Conservation (phyloP, 2,888 invertebrate species). For the Dicranocentrus wangi region DNA sequence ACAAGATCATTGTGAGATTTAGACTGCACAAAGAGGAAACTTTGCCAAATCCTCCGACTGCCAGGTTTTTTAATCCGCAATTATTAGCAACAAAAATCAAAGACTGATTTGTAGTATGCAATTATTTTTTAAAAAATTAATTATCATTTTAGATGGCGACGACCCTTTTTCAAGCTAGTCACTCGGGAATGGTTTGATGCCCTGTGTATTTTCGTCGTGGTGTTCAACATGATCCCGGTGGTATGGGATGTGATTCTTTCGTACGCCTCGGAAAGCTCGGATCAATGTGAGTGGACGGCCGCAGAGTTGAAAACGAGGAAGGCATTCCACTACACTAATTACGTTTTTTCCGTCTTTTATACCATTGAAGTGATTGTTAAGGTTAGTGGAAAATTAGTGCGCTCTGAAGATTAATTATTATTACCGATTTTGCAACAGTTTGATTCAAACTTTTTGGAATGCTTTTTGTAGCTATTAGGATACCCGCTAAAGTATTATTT, state of each 20-base stretch:
- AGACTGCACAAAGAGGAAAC: constrained; percentile 35
- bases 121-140: too few relatives aligned
- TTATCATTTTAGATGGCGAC: constrained; percentile 35
- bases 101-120: too few relatives aligned
- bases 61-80: too few relatives aligned
- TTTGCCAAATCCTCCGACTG: constrained; percentile 25
- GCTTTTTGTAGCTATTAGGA: constrained; percentile 58
- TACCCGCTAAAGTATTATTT: constrained; percentile 52
- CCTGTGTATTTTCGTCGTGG: constrained; percentile 65
- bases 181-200: constrained; percentile 76
- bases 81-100: too few relatives aligned
- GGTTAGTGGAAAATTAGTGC: too few relatives aligned
- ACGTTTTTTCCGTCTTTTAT: constrained; percentile 57
- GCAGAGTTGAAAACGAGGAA: neutral
- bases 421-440: too few relatives aligned
- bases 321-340: constrained; percentile 50
- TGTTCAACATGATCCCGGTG: constrained; percentile 70
- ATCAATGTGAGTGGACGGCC: constrained; percentile 41
- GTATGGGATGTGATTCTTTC: constrained; percentile 75
- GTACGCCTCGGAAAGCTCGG: neutral
- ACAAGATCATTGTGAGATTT: constrained; percentile 73
- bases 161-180: constrained; percentile 64
- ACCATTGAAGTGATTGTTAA: constrained; percentile 63
- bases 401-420: too few relatives aligned
- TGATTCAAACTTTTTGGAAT: too few relatives aligned